Evolutionary conservation across 2,888 invertebrate species (phyloP).

Genomic region (Escarpia spicata): DNA sequence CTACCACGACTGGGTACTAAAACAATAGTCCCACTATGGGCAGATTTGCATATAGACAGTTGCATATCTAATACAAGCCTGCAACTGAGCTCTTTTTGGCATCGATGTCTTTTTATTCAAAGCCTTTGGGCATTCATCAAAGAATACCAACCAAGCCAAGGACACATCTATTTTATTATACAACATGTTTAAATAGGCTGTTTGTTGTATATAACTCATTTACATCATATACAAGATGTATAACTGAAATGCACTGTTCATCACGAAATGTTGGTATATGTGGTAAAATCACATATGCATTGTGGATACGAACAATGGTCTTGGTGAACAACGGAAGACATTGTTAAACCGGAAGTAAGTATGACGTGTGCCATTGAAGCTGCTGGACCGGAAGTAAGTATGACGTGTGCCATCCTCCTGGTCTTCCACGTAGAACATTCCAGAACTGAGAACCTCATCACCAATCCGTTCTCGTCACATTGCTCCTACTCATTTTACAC

Average conservation of each 20-base stretch:
- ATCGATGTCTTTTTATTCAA: neutral
- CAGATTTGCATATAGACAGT: neutral
- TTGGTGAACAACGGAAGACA: neutral
- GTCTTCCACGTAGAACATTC: neutral
- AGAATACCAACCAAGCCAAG: neutral
- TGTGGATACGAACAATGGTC: neutral
- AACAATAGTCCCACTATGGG: neutral
- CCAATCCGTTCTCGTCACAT: neutral
- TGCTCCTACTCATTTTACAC: neutral
- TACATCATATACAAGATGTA: neutral
- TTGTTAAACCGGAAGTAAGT: neutral
- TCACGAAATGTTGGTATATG: neutral
- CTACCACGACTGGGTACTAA: neutral
- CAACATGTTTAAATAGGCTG: too few species aligned
- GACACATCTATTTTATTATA: neutral
- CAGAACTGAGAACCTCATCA: conserved; percentile 1
- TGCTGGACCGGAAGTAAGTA: neutral
- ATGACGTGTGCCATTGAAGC: neutral
- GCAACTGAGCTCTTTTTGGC: neutral
- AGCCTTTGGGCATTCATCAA: neutral
- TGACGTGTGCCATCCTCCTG: neutral
- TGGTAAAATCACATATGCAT: neutral
- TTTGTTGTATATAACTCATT: neutral
- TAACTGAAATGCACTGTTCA: neutral
- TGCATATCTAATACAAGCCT: neutral